Base-by-base conservation (phyloP, 2,888 invertebrate species). In the Sthenelais limicola region DNA sequence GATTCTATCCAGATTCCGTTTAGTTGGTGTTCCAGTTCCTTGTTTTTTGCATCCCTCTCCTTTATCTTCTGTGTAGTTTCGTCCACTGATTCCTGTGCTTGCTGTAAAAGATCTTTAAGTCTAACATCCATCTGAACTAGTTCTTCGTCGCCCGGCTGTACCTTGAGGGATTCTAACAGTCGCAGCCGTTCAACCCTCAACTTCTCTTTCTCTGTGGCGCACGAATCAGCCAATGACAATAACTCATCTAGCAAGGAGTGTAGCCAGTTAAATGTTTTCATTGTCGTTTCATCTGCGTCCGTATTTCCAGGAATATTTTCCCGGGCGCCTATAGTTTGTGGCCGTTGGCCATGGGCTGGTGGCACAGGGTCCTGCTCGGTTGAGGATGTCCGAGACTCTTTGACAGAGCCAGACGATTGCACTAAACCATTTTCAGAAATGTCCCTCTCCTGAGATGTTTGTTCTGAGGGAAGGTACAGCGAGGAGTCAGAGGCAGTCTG, bases 231-330 rank as follows among this genome's bases (percentile, higher is more conserved):
- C 38, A 62, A 15, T n/a, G 9, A 26, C 24, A 62, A 15, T 26
- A 62, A 5, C 62, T 62, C 62, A 5, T 62, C 62, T 9, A 62
- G 24, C 62, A 62, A n/a, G n/a, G n/a, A n/a, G n/a, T n/a, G n/a
- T n/a, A n/a, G n/a, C n/a, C n/a, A n/a, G n/a, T n/a, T n/a, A n/a
- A n/a, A n/a, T n/a, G n/a, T n/a, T n/a, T n/a, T n/a, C n/a, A n/a
- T n/a, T n/a, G n/a, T n/a, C n/a, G n/a, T n/a, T n/a, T n/a, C n/a
- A n/a, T n/a, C n/a, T n/a, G n/a, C n/a, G n/a, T n/a, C n/a, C n/a
- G n/a, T n/a, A n/a, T n/a, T n/a, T n/a, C n/a, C n/a, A n/a, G n/a
- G n/a, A n/a, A n/a, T n/a, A n/a, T n/a, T n/a, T n/a, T n/a, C n/a
- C n/a, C n/a, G n/a, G n/a, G n/a, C n/a, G n/a, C n/a, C n/a, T n/a